Percentiles rank a stretch among this genome's conserved stretches.
phyloP scores from a whole-genome alignment of 2,797 vertebrate species.

The Coreius guichenoti region DNA sequence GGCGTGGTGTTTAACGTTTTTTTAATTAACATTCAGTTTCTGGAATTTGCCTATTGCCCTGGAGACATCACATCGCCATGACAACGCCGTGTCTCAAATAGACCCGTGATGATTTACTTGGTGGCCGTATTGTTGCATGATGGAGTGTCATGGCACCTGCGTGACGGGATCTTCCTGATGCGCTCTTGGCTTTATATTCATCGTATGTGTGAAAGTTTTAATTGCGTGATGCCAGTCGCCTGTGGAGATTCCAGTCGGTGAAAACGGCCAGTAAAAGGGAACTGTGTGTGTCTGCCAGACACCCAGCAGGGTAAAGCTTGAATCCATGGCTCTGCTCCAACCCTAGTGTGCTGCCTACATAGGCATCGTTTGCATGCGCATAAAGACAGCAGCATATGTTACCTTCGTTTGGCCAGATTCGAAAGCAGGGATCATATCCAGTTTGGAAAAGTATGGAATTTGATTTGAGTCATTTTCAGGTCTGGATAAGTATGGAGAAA shows the following conservation, averaged over 20 bases:
- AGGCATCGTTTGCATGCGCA: background rate
- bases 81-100: conserved; percentile 10
- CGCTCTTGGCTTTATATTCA: background rate
- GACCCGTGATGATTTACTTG: background rate
- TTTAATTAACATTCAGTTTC: conserved; percentile 59
- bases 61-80: conserved; percentile 35
- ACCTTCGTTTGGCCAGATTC: background rate
- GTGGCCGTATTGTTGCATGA: background rate
- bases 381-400: background rate
- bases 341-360: background rate
- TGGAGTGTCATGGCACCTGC: background rate
- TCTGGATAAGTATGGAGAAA: background rate
- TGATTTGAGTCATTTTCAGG: background rate
- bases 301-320: background rate
- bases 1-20: conserved; percentile 42
- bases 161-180: background rate
- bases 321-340: background rate
- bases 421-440: background rate
- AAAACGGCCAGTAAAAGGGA: conserved; percentile 38
- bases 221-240: conserved; percentile 10
- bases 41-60: conserved; percentile 19
- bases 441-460: background rate
- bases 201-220: conserved; percentile 15
- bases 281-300: conserved; percentile 32
- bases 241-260: conserved; percentile 45